Conservation (phyloP, 2,113 vertebrate genomes). For the Megaceryle torquata region DNA sequence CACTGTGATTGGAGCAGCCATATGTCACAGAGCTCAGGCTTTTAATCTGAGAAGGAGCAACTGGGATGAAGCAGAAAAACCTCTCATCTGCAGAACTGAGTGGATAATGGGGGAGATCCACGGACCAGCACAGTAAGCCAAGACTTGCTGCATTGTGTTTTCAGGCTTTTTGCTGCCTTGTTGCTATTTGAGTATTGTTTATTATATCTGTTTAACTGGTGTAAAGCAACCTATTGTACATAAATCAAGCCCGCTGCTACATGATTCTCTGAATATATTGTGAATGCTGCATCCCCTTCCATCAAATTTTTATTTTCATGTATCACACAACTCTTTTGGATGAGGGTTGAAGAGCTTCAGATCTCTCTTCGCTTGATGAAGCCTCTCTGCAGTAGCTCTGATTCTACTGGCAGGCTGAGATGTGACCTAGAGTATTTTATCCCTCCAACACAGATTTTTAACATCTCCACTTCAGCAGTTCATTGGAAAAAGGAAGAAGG, state of each 20-base stretch:
- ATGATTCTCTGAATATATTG: background rate
- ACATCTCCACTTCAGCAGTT: background rate
- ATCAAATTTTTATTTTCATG: background rate
- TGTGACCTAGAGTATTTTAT: background rate
- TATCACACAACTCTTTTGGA: background rate
- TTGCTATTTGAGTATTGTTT: background rate
- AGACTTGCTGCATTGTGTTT: background rate
- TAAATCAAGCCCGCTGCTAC: background rate
- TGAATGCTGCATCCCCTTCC: background rate
- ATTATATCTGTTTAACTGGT: background rate
- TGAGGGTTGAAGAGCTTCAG: background rate
- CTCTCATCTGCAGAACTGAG: background rate
- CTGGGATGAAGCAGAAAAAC: background rate
- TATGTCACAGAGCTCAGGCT: slow-evolving; percentile 21
- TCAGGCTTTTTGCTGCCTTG: background rate
- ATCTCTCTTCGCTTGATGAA: background rate
- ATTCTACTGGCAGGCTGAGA: background rate
- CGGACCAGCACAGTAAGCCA: background rate
- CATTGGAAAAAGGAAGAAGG: background rate
- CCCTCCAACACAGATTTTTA: background rate
- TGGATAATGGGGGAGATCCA: background rate
- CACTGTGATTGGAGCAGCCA: background rate
- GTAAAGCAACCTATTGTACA: background rate
- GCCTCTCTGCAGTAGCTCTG: background rate
- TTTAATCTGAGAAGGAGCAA: background rate